Base-by-base conservation (phyloP, 2,888 invertebrate species). In the Hirtodrosophila confusa region DNA sequence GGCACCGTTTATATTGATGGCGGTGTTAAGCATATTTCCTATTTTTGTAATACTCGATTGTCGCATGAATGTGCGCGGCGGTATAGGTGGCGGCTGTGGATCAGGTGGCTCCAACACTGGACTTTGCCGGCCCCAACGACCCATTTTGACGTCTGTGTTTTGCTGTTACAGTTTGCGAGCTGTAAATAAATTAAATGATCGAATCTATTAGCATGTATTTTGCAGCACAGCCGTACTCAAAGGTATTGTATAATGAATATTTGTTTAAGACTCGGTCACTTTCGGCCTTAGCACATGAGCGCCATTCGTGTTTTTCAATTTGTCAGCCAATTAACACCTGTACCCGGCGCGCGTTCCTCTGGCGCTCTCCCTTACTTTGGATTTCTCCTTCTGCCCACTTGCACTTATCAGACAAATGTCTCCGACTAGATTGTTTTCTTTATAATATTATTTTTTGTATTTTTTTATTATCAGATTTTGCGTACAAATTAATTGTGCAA, bases 21-120 rank as follows among this genome's bases (percentile, higher is more conserved):
- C 93, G 39, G 93, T 93, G 85, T 94, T 94, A 77, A 94, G 92
- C 91, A 94, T 94, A 78, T 93, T 93, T 39, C 94, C 93, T 71
- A 94, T 92, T 90, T 93, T 93, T 56, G 94, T 93, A 89, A 94
- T 93, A 91, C 94, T 94, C 70, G 94, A 93, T 88, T 94, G 94
- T 69, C 94, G 92, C 90, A 93, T 93, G 89, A 94, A 91, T 50
- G 89, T 84, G 39, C 89, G 87, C 1, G 90, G 90, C 17, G 91
- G 90, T 35, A 91, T 72, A 2, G 90, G 90, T 43, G 91, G 89
- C 57, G 80, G 89, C 48, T 88, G 91, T 61, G 83, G 90, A 62
- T 89, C 91, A 44, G 91, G 91, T 0, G 91, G 91, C 65, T 91
- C 91, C 47, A 89, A 76, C 47, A 89, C 88, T 45, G 91, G 90